phyloP scores from a whole-genome alignment of 2,888 invertebrate genomes.

The Lissonota sp. region DNA sequence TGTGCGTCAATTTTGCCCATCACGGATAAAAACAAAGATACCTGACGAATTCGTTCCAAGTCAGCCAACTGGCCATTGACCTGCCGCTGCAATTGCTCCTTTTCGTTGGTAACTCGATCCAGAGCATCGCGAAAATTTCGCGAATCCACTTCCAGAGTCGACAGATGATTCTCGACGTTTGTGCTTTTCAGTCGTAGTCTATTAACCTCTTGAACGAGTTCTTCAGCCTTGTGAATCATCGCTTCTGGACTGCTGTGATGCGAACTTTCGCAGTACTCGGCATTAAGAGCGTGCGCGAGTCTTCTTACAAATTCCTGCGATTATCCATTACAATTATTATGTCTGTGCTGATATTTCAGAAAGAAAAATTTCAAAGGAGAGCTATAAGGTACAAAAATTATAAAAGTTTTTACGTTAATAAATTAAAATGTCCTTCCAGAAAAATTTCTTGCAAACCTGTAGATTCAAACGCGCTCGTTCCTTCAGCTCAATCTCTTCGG shows the following conservation, averaged over 20 bases:
- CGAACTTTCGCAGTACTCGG: conserved; percentile 88
- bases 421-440: no score
- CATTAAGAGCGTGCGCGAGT: conserved; percentile 89
- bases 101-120: conserved; percentile 88
- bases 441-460: no score
- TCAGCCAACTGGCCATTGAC: conserved; percentile 89
- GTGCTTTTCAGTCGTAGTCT: conserved; percentile 86
- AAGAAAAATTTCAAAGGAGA: no score
- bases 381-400: no score
- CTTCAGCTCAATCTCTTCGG: conserved; percentile 90
- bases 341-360: no score
- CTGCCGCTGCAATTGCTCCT: conserved; percentile 91
- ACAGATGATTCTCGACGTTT: conserved; percentile 84
- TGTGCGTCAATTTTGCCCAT: no score
- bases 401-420: no score
- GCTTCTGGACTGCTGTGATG: conserved; percentile 87
- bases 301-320: conserved; percentile 90
- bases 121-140: conserved; percentile 88
- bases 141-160: conserved; percentile 87
- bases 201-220: conserved; percentile 90
- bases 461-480: conserved; percentile 86
- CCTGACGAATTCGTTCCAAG: conserved; percentile 89
- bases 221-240: conserved; percentile 91
- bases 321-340: conserved; percentile 7
- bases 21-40: conserved; percentile 52